These are phyloP conservation scores for Cotesia glomerata DNA, from an alignment of 1,140 invertebrate species.

Conservation along the genomic window DNA sequence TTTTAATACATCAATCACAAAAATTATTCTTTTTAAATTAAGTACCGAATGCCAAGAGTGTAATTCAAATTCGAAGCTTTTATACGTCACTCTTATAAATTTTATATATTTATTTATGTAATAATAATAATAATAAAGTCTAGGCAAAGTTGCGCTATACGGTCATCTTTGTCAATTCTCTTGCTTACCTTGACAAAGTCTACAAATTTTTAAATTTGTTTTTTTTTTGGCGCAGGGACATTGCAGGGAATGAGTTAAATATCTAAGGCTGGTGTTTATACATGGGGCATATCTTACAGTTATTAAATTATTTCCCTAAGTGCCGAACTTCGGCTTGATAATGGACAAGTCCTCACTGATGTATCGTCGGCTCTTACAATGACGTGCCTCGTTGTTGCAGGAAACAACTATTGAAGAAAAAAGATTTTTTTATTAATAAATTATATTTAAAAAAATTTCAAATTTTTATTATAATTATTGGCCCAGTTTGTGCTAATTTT, in stretches of 20 bases:
- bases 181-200: not conserved
- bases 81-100: slow-evolving; percentile 4
- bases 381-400: slow-evolving; percentile 31
- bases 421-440: slow-evolving; percentile 1
- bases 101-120: no score
- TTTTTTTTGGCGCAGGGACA: slow-evolving; percentile 10
- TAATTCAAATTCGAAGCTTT: slow-evolving; percentile 28
- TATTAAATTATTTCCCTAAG: slow-evolving; percentile 33
- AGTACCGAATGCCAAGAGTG: slow-evolving; percentile 26
- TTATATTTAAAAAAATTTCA: not conserved
- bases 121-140: slow-evolving; percentile 14
- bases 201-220: not conserved
- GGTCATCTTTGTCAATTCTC: not conserved
- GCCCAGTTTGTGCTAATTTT: no score
- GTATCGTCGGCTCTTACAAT: slow-evolving; percentile 31
- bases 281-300: slow-evolving; percentile 34
- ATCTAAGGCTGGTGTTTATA: slow-evolving; percentile 24
- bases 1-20: not conserved
- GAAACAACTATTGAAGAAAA: slow-evolving; percentile 28
- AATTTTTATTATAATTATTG: not conserved
- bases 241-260: not conserved
- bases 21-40: slow-evolving; percentile 2
- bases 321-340: slow-evolving; percentile 27
- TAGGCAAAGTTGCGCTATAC: not conserved
- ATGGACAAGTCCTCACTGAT: slow-evolving; percentile 24